phyloP scores from a whole-genome alignment of 2,888 invertebrate genomes.

The Pterobdella sp. region DNA sequence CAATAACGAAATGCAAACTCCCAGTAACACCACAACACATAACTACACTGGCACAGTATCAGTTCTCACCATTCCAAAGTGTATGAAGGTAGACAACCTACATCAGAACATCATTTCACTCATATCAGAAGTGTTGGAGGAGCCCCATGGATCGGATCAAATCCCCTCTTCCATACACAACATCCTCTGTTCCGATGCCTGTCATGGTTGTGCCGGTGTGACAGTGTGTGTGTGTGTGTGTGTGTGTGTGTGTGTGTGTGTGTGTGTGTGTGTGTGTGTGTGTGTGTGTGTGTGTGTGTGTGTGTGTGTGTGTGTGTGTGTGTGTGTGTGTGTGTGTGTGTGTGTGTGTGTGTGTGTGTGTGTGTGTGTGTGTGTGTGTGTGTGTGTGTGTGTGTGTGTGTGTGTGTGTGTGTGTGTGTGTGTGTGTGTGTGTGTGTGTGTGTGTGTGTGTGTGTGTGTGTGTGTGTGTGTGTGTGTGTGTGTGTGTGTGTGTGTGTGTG shows the following conservation, averaged over 20 bases:
- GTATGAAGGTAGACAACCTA: no score
- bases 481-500: constrained; percentile 8
- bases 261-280: constrained; percentile 16
- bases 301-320: constrained; percentile 13
- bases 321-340: constrained; percentile 8
- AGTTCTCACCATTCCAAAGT: no score
- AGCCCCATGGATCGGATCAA: neutral
- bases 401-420: constrained; percentile 9
- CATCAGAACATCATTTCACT: no score
- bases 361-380: constrained; percentile 13
- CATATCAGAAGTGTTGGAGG: no score
- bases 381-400: constrained; percentile 16
- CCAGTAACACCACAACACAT: neutral
- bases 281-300: constrained; percentile 19
- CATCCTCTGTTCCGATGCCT: constrained; percentile 61
- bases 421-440: constrained; percentile 16
- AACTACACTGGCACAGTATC: neutral
- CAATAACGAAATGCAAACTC: neutral
- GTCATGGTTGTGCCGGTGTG: constrained; percentile 55
- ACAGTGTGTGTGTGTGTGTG: constrained; percentile 13
- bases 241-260: constrained; percentile 9
- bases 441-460: constrained; percentile 10
- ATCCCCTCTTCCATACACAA: constrained; percentile 50
- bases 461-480: constrained; percentile 16
- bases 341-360: constrained; percentile 14